These are phyloP conservation scores for Parasteatoda lunata DNA, from an alignment of 2,888 invertebrate species.

Conservation along the genomic window DNA sequence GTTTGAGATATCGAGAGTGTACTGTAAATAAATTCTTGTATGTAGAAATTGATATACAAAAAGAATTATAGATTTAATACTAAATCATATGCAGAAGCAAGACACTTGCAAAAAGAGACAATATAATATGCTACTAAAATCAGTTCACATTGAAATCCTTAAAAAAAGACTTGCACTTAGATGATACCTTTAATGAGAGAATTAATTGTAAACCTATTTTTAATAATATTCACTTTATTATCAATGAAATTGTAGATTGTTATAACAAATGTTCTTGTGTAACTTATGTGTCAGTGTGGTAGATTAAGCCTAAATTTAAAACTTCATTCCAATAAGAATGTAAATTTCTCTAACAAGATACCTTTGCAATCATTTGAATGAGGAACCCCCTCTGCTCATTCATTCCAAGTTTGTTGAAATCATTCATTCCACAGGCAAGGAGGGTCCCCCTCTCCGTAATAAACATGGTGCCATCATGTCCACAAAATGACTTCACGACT, in stretches of 20 bases:
- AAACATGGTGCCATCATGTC: conserved; percentile 79
- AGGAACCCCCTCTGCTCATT: conserved; percentile 76
- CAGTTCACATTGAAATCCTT: too few relatives aligned
- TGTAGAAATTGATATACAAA: not conserved
- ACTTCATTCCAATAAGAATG: too few relatives aligned
- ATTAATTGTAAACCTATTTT: too few relatives aligned
- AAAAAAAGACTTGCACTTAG: too few relatives aligned
- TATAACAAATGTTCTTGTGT: too few relatives aligned
- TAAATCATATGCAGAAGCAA: not conserved
- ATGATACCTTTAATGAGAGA: too few relatives aligned
- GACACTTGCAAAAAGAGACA: too few relatives aligned
- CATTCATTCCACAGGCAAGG: conserved; percentile 80
- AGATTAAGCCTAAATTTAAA: too few relatives aligned
- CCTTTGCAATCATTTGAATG: conserved; percentile 76
- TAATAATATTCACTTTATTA: too few relatives aligned
- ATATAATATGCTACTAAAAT: not conserved
- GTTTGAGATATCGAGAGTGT: not conserved
- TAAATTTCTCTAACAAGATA: conserved; percentile 52
- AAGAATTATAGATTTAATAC: not conserved
- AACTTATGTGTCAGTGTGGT: too few relatives aligned
- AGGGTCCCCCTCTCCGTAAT: conserved; percentile 79
- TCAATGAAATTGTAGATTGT: too few relatives aligned
- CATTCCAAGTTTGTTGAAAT: conserved; percentile 81
- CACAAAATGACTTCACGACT: conserved; percentile 78
- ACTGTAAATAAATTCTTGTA: not conserved